Evolutionary conservation across 2,797 vertebrate genomes (phyloP), one percentile per base, ranked within the genome.

Genomic region (Bradypodion pumilum): DNA sequence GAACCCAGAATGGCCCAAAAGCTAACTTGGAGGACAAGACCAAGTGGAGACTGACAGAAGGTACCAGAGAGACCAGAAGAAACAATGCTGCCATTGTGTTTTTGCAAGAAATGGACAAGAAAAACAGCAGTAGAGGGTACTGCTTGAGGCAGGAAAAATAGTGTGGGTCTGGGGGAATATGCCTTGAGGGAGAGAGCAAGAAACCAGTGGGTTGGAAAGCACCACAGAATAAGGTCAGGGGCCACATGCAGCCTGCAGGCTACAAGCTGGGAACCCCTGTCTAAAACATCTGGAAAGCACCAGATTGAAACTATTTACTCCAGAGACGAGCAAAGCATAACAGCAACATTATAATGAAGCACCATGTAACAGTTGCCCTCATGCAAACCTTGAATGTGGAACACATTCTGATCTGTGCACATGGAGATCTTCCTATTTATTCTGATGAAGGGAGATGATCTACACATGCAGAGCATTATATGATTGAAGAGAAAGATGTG

Each of bases 381-480:
- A 62, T 60, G 32, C 12, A 42, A 5, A 27, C 62, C 68, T 65
- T 19, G 29, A 65, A 19, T 56, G 13, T 44, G 46, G 32, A 76
- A 78, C 19, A 69, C 29, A 42, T 4, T 35, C 62, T 46, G 8
- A 6, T 68, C 40, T 13, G n/a, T 78, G 78, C 60, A 80, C 81
- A 56, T 44, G 46, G 79, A 69, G 23, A 19, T 1, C 76, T 62
- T 0, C 49, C 52, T 74, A 80, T 29, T 32, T 74, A 84, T 83
- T 59, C 86, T 52, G 69, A 32, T 1, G 0, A 70, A 86, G 85
- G 88, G 82, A 70, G 40, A 70, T 79, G 70, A 81, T 85, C 44
- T 83, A 88, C 59, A 76, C 1, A 56, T 69, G 19, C 52, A 56
- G 9, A 16, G 2, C 42, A 46, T 37, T 70, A 37, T 32, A 62